These are phyloP conservation scores for Archips crataeganus DNA, from an alignment of 2,888 invertebrate species.

Conservation along the genomic window DNA sequence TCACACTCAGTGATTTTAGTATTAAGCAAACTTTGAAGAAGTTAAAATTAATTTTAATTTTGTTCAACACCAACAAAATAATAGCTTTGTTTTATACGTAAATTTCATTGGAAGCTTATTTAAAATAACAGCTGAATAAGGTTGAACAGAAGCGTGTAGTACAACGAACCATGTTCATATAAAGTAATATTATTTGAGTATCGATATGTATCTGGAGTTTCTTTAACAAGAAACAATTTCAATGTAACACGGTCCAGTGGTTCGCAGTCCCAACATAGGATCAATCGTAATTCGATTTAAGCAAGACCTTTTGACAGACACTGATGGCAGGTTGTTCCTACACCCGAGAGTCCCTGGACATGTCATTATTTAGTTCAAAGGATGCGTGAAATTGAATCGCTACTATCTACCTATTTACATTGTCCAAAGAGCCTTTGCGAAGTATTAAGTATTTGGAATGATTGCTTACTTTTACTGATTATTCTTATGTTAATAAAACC, in stretches of 20 bases:
- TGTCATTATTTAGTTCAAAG: constrained; percentile 49
- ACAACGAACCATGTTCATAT: background rate
- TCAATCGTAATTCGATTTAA: constrained; percentile 49
- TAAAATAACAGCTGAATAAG: background rate
- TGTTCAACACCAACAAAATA: background rate
- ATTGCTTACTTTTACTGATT: constrained; percentile 29
- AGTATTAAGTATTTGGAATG: constrained; percentile 12
- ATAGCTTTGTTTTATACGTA: background rate
- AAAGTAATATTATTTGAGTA: background rate
- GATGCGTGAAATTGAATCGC: constrained; percentile 52
- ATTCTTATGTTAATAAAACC: constrained; percentile 16
- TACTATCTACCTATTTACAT: constrained; percentile 45
- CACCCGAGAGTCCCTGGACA: constrained; percentile 43
- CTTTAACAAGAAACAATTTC: constrained; percentile 37
- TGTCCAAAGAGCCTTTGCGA: constrained; percentile 24
- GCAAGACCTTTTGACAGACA: constrained; percentile 48
- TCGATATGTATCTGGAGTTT: constrained; percentile 19
- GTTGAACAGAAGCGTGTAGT: background rate
- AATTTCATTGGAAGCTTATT: background rate
- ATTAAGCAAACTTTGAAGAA: background rate
- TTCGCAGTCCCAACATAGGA: constrained; percentile 37
- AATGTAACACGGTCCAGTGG: constrained; percentile 41
- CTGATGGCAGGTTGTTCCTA: constrained; percentile 42
- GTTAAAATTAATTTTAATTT: background rate
- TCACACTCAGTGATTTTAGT: background rate